A percentile compares a stretch with the other conserved stretches of the same genome.
phyloP scores from a whole-genome alignment of 2,113 vertebrate genomes.

The Gallinago undulata region DNA sequence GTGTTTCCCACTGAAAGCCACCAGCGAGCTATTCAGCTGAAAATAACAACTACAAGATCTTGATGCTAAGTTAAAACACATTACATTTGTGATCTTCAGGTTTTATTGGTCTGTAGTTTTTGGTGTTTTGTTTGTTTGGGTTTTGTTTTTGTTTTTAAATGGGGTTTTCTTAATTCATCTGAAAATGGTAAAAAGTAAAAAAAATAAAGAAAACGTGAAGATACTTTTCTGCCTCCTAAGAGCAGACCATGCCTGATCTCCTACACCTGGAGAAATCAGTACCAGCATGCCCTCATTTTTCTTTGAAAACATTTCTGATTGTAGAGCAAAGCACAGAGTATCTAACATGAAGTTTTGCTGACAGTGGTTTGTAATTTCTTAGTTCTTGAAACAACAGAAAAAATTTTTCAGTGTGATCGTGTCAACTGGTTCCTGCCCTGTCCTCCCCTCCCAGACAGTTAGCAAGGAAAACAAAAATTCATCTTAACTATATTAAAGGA shows the following conservation, averaged over 20 bases:
- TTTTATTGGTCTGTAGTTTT: neutral
- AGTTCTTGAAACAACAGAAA: neutral
- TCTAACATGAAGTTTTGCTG: neutral
- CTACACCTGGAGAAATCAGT: neutral
- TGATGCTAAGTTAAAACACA: neutral
- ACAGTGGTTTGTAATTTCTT: neutral
- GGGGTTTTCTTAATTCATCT: neutral
- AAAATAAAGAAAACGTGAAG: neutral
- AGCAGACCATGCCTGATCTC: neutral
- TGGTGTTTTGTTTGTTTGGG: neutral
- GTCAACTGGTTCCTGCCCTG: neutral
- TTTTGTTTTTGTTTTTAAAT: neutral
- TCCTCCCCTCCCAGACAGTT: neutral
- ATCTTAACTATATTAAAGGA: neutral
- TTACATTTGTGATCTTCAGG: neutral
- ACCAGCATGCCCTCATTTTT: neutral
- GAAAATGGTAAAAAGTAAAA: neutral
- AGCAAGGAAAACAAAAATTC: neutral
- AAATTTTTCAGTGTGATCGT: neutral
- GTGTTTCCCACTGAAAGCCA: neutral
- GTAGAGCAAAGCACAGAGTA: neutral
- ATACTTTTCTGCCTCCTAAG: neutral
- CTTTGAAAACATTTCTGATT: neutral
- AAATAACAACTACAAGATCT: neutral
- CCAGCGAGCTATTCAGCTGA: neutral